Evolutionary conservation across 2,113 vertebrate genomes (phyloP), one percentile per base, ranked within the genome.

Genomic region (Hiodon tergisus): DNA sequence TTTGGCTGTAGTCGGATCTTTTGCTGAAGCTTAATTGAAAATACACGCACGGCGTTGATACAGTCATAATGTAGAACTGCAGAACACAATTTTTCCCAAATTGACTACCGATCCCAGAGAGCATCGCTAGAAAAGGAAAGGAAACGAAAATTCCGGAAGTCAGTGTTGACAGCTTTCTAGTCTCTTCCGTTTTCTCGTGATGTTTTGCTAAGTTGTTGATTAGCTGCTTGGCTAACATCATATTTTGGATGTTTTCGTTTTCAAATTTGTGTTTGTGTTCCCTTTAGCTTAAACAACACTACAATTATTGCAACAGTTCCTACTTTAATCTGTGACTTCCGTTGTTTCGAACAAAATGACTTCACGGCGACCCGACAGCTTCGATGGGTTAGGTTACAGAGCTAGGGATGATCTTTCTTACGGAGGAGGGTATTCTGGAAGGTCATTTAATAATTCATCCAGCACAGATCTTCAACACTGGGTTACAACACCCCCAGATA

Each of bases 401-500:
- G 88, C 92, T 65, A 91, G 92, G 6, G 94, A 93, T 6, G 93
- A 94, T 11, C 84, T 85, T 16, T 85, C 91, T 14, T 87, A 85
- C 8, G 88, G 85, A 4, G 82, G 85, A 46, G 79, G 86, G 4
- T 92, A 89, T 76, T 80, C 86, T 0, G 86, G 86, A 63, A 87
- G 93, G 81, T 88, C 92, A 77, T 92, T 92, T 63, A 86, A 89
- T 82, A 80, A 83, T 80, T 85, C 91, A 5, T 84, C 87, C 14
- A 82, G 89, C 66, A 88, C 91, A 55, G 90, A 93, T 69, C 85
- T 90, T 75, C 84, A 89, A 59, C 91, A 93, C 71, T 97, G 96
- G 95, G 94, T 98, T 78, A 96, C 93, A 13, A 94, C 87, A 14
- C 96, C 96, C 10, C 96, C 95, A 0, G 95, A 98, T 83, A 98